Evolutionary conservation across 2,797 vertebrate species (phyloP).

Genomic region (Glyptemys insculpta): DNA sequence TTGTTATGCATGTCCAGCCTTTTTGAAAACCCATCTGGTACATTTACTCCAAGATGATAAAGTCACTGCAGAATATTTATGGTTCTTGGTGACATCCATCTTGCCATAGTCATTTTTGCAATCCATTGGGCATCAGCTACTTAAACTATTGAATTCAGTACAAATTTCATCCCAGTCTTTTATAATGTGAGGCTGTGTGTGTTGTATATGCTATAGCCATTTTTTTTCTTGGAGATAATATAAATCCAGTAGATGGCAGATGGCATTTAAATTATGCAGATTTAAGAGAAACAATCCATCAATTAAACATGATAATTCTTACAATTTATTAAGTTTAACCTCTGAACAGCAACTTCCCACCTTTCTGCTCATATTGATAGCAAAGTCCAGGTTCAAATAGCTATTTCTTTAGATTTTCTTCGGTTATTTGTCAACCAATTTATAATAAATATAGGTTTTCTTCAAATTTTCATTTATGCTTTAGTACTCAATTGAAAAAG

Average conservation of each 20-base stretch:
- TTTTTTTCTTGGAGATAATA: slow-evolving; percentile 41
- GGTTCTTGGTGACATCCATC: neutral
- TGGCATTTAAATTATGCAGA: slow-evolving; percentile 57
- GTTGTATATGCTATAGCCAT: neutral
- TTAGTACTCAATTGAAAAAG: accelerated
- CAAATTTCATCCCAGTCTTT: neutral
- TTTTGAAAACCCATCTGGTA: neutral
- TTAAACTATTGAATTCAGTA: neutral
- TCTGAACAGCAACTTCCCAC: neutral
- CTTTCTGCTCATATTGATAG: neutral
- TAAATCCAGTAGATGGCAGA: slow-evolving; percentile 70
- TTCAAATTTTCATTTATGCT: neutral
- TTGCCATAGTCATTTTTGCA: neutral
- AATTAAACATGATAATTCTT: slow-evolving; percentile 48
- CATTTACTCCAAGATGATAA: neutral
- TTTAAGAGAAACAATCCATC: slow-evolving; percentile 46
- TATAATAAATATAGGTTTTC: neutral
- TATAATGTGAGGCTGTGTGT: neutral
- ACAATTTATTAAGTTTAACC: neutral
- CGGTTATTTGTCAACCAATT: neutral
- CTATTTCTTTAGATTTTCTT: neutral
- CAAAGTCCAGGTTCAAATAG: neutral
- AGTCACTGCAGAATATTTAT: neutral
- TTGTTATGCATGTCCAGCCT: neutral
- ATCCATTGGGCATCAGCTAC: neutral